These are phyloP conservation scores for Dione juno DNA, from an alignment of 2,888 invertebrate species.

Conservation along the genomic window DNA sequence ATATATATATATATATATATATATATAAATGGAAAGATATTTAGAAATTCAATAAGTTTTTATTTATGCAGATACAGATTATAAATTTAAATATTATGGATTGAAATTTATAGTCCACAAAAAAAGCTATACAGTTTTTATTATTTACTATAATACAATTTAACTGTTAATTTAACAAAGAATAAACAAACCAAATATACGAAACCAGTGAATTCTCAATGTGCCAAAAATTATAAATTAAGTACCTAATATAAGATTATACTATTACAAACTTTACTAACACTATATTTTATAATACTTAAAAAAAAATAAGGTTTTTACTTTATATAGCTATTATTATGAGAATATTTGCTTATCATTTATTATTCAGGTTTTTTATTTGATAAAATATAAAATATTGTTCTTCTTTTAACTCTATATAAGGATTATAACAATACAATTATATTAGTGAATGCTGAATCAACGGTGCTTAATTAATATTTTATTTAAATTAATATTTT, in stretches of 20 bases:
- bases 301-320: not conserved
- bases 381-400: not conserved
- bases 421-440: constrained; percentile 1
- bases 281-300: not conserved
- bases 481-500: constrained; percentile 13
- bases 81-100: too few relatives aligned
- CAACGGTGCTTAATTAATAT: constrained; percentile 72
- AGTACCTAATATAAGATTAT: constrained; percentile 14
- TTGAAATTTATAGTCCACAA: too few relatives aligned
- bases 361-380: too few relatives aligned
- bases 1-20: too few relatives aligned
- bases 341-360: not conserved
- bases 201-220: constrained; percentile 74
- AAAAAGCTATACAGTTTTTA: too few relatives aligned
- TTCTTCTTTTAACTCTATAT: not conserved
- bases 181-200: constrained; percentile 51
- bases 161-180: not conserved
- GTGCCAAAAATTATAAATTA: constrained; percentile 66
- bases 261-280: not conserved
- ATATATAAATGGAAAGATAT: too few relatives aligned
- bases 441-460: constrained; percentile 63
- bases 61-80: too few relatives aligned
- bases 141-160: not conserved
- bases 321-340: too few relatives aligned
- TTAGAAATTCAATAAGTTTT: too few relatives aligned